Percentiles rank a stretch among this genome's conserved stretches.
phyloP scores from a whole-genome alignment of 2,888 invertebrate genomes.

The Hydriomena furcata region DNA sequence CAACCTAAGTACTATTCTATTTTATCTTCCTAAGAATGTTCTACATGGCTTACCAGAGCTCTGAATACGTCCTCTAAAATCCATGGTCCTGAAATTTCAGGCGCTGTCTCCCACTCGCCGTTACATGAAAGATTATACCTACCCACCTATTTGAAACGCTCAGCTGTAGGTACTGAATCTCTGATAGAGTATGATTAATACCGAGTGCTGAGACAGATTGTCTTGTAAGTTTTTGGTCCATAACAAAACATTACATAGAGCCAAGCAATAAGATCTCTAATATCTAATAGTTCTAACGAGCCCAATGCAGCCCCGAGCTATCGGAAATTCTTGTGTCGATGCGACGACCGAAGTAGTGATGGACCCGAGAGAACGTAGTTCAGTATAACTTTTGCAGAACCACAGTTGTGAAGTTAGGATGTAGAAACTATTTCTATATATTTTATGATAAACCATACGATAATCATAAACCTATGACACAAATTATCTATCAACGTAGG shows the following conservation, averaged over 20 bases:
- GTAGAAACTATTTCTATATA: no score
- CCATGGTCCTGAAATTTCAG: conserved; percentile 55
- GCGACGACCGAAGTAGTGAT: no score
- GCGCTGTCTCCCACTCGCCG: conserved; percentile 35
- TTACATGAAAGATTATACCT: conserved; percentile 30
- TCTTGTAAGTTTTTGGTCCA: conserved; percentile 16
- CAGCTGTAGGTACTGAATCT: conserved; percentile 15
- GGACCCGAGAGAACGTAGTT: conserved; percentile 32
- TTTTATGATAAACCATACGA: no score
- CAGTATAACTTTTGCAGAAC: conserved; percentile 20
- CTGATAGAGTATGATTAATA: conserved; percentile 33
- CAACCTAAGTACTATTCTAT: no score
- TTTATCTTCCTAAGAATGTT: no score
- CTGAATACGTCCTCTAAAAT: conserved; percentile 19
- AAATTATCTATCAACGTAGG: no score
- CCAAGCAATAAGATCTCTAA: conserved; percentile 14
- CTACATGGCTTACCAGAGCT: neutral
- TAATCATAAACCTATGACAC: no score
- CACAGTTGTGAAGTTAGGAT: neutral
- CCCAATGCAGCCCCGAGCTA: conserved; percentile 31
- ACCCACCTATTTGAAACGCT: conserved; percentile 25
- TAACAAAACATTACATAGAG: conserved; percentile 15
- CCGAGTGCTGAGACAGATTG: conserved; percentile 17
- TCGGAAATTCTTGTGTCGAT: conserved; percentile 33
- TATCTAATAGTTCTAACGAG: conserved; percentile 30